Evolutionary conservation across 2,797 vertebrate genomes (phyloP), one percentile per base, ranked within the genome.

Genomic region (Cottoperca gobio): DNA sequence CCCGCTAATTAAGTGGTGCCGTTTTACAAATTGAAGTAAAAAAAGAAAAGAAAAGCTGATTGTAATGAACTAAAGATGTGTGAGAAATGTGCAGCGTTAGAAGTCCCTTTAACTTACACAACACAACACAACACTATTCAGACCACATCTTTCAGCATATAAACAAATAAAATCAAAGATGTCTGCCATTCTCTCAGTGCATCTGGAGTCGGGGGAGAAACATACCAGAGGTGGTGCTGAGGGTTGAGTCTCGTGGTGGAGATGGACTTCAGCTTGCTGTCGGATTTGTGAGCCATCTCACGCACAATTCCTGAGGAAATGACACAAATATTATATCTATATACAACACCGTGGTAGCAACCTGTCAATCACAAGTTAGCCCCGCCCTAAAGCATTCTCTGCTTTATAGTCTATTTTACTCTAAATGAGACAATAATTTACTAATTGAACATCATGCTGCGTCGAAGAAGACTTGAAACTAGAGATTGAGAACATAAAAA

Each of bases 151-250:
- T 37, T 79, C 60, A 35, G 79, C 62, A 9, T 13, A 28, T 13
- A 54, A 60, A 64, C 65, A 75, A 71, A 84, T 59, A 48, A 55
- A 73, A 69, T 48, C 42, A 58, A 59, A 79, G 31, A 55, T 16
- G 33, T 42, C 45, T 21, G 72, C 40, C 49, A 2, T 33, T 48
- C 63, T 63, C 45, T 57, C 31, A 12, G 52, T 68, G 60, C 33
- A 48, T 17, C 33, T 37, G 48, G 16, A 23, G 23, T 0, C 4
- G 14, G 31, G 21, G 19, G 35, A 2, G 54, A 16, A 14, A 43
- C 87, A 26, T 95, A 96, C 95, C 95, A 96, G 78, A 96, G 94
- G 33, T 95, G 93, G 82, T 96, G 95, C 70, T 91, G 90, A 21
- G 94, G 91, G 75, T 75, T 86, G 60, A 96, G 94, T 10, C 94